Evolutionary conservation across 1,140 invertebrate species (phyloP), one percentile per base, ranked within the genome.

Genomic region (Aphaenogaster floridana): DNA sequence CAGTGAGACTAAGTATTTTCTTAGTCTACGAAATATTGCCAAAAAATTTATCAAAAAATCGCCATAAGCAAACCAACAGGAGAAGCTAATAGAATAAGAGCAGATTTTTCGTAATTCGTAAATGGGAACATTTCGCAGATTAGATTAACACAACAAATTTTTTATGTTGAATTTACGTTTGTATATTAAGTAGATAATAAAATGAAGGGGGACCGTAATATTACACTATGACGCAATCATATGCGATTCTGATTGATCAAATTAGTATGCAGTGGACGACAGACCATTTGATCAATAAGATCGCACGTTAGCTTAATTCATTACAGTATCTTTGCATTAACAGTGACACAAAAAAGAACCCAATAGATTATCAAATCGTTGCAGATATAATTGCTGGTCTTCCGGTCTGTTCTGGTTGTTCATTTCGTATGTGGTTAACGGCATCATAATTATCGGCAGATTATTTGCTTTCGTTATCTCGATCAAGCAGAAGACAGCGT

Each of bases 161-260:
- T n/a, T n/a, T n/a, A n/a, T n/a, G n/a, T n/a, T n/a, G n/a, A n/a
- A n/a, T n/a, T n/a, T n/a, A n/a, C n/a, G n/a, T n/a, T n/a, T n/a
- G 28, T 80, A 79, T 54, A 86, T 68, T 80, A 78, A 81, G 36
- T 80, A 61, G 61, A 81, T 48, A 61, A 74, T 86, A 86, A 81
- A 64, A 76, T 63, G 64, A 66, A 85, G 34, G 34, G 48, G n/a
- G 74, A 81, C 68, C 74, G 71, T 28, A 87, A 85, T 88, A 79
- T 91, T 80, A 88, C 48, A 86, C 69, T 91, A 86, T 71, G 81
- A 84, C 50, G 36, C 45, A 63, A 86, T 81, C 66, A 48, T 86
- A 86, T 84, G 72, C 87, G 84, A 88, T 80, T 86, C 57, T 61
- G 83, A 77, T 78, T n/a, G 52, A 88, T 54, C 48, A 66, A 86